Conservation (phyloP, 92 coral and sea anemone species). For the Zoanthus sansibaricus region DNA sequence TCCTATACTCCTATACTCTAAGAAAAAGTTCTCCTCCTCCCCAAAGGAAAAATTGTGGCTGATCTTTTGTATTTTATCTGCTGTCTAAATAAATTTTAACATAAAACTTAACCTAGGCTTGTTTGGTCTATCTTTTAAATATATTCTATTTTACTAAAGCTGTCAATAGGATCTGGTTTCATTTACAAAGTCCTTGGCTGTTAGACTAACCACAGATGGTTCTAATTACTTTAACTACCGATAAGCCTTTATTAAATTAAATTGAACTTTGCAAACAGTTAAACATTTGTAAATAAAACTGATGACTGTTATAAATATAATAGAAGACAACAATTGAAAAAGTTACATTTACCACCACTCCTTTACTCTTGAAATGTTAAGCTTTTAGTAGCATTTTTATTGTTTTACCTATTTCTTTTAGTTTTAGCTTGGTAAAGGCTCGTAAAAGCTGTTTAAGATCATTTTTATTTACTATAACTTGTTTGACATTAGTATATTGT, state of each 20-base stretch:
- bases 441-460: not conserved
- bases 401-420: not conserved
- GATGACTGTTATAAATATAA: not conserved
- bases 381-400: not conserved
- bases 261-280: not conserved
- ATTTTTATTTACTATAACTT: not conserved
- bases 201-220: not conserved
- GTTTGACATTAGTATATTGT: too few relatives aligned
- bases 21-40: too few relatives aligned
- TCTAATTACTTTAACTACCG: not conserved
- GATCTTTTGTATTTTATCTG: too few relatives aligned
- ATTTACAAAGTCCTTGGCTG: conserved; percentile 2
- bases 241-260: not conserved
- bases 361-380: not conserved
- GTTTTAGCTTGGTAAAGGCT: not conserved
- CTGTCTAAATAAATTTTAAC: too few relatives aligned
- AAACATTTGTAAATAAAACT: not conserved
- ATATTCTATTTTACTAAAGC: not conserved
- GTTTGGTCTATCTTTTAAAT: too few relatives aligned
- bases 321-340: conserved; percentile 1
- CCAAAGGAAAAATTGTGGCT: too few relatives aligned
- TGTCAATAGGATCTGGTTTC: not conserved
- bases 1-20: not conserved
- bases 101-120: too few relatives aligned
- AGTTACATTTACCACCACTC: not conserved